phyloP scores from a whole-genome alignment of 2,888 invertebrate species.

The Scaptomyza reducta region DNA sequence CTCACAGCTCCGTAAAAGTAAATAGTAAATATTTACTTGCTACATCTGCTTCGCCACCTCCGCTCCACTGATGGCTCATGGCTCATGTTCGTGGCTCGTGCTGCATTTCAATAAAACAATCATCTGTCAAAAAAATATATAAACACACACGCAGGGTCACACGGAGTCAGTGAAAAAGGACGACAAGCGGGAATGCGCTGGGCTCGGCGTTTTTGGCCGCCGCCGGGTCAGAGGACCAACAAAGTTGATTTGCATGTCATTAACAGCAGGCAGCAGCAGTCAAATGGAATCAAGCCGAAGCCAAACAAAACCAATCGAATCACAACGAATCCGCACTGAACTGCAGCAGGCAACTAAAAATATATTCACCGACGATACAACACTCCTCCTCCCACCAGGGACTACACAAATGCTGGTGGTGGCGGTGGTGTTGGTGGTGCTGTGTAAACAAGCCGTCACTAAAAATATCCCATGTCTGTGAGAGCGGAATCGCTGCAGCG shows the following conservation, averaged over 20 bases:
- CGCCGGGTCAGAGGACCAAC: conserved; percentile 53
- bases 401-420: conserved; percentile 1
- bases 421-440: conserved; percentile 19
- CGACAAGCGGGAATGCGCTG: conserved; percentile 7
- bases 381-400: conserved; percentile 2
- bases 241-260: conserved; percentile 76
- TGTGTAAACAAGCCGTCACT: conserved; percentile 65
- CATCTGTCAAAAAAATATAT: conserved; percentile 53
- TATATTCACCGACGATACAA: conserved; percentile 30
- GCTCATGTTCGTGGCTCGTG: conserved; percentile 26
- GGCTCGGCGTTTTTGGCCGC: conserved; percentile 11
- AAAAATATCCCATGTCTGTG: conserved; percentile 70
- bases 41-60: conserved; percentile 49
- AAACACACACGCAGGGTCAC: conserved; percentile 30
- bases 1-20: conserved; percentile 55
- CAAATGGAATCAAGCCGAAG: conserved; percentile 47
- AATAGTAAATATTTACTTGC: conserved; percentile 69
- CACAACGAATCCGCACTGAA: conserved; percentile 17
- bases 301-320: conserved; percentile 17
- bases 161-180: neutral
- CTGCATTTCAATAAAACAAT: conserved; percentile 69
- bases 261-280: conserved; percentile 59
- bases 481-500: neutral
- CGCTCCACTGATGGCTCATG: neutral
- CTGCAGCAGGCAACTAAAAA: conserved; percentile 61